Evolutionary conservation across 2,113 vertebrate species (phyloP), one percentile per base, ranked within the genome.

Genomic region (Pelobates fuscus): DNA sequence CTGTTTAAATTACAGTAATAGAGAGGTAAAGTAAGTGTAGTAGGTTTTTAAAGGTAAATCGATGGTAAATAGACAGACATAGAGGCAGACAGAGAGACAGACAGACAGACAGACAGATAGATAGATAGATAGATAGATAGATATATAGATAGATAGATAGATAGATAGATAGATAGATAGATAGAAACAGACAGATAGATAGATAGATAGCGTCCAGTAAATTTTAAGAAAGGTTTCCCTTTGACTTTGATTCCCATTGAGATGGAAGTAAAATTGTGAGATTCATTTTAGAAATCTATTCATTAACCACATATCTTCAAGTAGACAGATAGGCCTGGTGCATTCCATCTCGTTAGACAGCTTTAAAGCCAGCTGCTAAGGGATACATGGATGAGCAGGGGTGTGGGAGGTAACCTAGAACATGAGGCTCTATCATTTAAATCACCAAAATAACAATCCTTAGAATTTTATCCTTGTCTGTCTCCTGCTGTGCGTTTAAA

Each of bases 271-370:
- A 70, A 70, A 70, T 70, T 3, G 30, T 32, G n/a, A 21, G 10
- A 44, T 32, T 15, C 69, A 49, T 61, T 49, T 61, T 37, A 71
- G 27, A 32, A 29, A 71, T 46, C 58, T 49, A 29, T 71, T 71
- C 69, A 70, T 70, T 70, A 70, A 70, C 58, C 68, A 32, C 69
- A 26, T 37, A 71, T 30, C 69, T 57, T 29, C 37, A 71, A 62
- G 49, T 18, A 30, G 41, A 52, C 69, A 18, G 61, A 30, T 44
- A 30, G 6, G 26, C 27, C 30, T 21, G 15, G 57, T 20, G 24
- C 23, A 10, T 62, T 71, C 57, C 59, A 32, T 61, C 37, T 44
- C 57, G n/a, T 26, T n/a, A 61, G 59, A 30, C 44, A 49, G 24
- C 65, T 25, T 37, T 12, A 21, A 26, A 52, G 25, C 64, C 46